Evolutionary conservation across 2,113 vertebrate species (phyloP).

Genomic region (Larimichthys polyactis): DNA sequence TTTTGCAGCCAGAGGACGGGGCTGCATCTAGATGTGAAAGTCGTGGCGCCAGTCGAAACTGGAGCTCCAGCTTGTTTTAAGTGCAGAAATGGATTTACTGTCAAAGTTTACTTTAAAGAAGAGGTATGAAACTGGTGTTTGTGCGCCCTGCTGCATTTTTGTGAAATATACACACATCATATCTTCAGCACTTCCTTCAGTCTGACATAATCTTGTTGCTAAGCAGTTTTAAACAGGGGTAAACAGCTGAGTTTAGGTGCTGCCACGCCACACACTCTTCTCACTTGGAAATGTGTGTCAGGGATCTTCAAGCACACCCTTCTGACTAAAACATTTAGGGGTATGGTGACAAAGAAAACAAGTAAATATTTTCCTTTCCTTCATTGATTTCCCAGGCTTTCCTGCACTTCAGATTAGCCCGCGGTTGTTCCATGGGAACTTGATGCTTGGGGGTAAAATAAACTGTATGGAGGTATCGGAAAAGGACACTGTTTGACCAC

Average conservation of each 20-base stretch:
- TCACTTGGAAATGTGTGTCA: conserved; percentile 51
- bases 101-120: background rate
- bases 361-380: conserved; percentile 43
- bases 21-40: background rate
- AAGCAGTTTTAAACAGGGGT: conserved; percentile 72
- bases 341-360: conserved; percentile 59
- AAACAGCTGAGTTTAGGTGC: conserved; percentile 60
- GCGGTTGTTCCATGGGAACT: conserved; percentile 71
- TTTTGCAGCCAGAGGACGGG: background rate
- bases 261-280: background rate
- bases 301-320: conserved; percentile 5
- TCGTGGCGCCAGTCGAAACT: background rate
- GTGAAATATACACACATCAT: conserved; percentile 38
- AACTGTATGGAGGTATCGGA: conserved; percentile 60
- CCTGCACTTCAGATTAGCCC: conserved; percentile 55
- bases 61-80: background rate
- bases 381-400: conserved; percentile 43
- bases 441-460: conserved; percentile 40
- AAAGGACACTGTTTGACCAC: conserved; percentile 59
- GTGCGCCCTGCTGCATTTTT: conserved; percentile 29
- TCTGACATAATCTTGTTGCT: conserved; percentile 76
- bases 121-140: background rate
- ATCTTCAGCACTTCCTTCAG: background rate
- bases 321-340: conserved; percentile 38
- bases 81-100: background rate